Conservation (phyloP, 2,888 invertebrate genomes). For the Salpingus planirostris region DNA sequence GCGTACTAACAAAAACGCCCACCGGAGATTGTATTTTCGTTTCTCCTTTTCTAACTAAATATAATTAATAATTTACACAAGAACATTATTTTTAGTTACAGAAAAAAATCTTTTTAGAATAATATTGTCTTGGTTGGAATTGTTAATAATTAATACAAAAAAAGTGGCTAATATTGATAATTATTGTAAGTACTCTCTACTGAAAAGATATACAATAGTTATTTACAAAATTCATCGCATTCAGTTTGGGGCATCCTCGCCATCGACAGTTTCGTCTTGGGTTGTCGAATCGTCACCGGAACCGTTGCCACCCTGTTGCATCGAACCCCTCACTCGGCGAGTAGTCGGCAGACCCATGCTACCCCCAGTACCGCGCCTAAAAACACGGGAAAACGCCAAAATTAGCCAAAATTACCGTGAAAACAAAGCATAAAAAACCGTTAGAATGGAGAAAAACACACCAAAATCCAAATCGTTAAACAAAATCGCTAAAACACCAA, state of each 20-base stretch:
- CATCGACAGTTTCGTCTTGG: conserved; percentile 68
- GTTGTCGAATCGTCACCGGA: conserved; percentile 69
- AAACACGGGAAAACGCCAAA: conserved; percentile 27
- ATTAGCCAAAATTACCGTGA: conserved; percentile 15
- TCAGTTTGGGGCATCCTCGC: conserved; percentile 55
- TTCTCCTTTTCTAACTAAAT: background rate
- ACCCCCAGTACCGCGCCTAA: conserved; percentile 43
- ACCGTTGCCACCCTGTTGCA: conserved; percentile 51
- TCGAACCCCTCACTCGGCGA: conserved; percentile 55
- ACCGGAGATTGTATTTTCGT: too few relatives aligned
- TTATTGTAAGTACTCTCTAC: conserved; percentile 1
- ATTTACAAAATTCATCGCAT: conserved; percentile 21
- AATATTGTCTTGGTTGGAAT: background rate
- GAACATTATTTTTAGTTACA: background rate
- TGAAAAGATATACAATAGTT: conserved; percentile 16
- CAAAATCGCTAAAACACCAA: background rate
- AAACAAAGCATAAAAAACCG: background rate
- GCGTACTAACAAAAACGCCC: too few relatives aligned
- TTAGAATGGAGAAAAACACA: too few relatives aligned
- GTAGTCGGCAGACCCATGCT: conserved; percentile 51
- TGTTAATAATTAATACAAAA: conserved; percentile 10
- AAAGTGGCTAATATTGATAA: conserved; percentile 27
- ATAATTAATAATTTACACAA: conserved; percentile 7
- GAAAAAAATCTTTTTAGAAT: background rate
- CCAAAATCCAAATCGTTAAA: too few relatives aligned